These are phyloP conservation scores for Leptothorax acervorum DNA, from an alignment of 2,888 invertebrate species.

Conservation along the genomic window DNA sequence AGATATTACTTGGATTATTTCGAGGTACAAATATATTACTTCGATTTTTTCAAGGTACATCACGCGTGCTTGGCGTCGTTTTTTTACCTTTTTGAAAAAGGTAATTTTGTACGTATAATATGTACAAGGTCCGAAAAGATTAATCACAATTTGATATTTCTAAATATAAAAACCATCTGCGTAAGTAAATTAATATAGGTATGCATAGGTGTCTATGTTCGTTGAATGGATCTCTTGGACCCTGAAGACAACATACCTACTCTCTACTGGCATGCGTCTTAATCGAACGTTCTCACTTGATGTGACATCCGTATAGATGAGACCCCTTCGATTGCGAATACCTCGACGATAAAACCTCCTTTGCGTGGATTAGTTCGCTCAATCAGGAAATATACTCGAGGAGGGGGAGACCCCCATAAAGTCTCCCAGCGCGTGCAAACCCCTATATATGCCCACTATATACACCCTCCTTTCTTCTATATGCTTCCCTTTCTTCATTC, in stretches of 20 bases:
- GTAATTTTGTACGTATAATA: too few species aligned
- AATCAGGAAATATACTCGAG: constrained; percentile 83
- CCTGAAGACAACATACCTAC: not conserved
- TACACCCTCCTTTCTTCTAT: constrained; percentile 66
- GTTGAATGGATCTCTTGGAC: not conserved
- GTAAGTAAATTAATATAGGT: not conserved
- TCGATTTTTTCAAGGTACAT: too few species aligned
- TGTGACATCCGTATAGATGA: constrained; percentile 61
- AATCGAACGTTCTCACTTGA: constrained; percentile 51
- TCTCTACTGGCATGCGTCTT: constrained; percentile 23
- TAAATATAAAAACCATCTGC: not conserved
- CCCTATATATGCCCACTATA: constrained; percentile 77
- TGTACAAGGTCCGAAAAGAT: not conserved
- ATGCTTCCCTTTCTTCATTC: constrained; percentile 70
- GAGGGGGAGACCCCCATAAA: constrained; percentile 80
- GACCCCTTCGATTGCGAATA: constrained; percentile 80
- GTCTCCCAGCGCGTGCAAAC: constrained; percentile 74
- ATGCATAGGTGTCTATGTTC: not conserved
- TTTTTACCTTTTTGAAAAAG: too few species aligned
- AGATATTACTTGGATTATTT: too few species aligned
- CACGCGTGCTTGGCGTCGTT: too few species aligned
- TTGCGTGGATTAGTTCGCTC: constrained; percentile 84
- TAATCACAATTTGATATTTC: not conserved
- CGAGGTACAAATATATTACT: too few species aligned
- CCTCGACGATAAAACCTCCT: constrained; percentile 83